Evolutionary conservation across 2,888 invertebrate species (phyloP).

Genomic region (Halictus ligatus): DNA sequence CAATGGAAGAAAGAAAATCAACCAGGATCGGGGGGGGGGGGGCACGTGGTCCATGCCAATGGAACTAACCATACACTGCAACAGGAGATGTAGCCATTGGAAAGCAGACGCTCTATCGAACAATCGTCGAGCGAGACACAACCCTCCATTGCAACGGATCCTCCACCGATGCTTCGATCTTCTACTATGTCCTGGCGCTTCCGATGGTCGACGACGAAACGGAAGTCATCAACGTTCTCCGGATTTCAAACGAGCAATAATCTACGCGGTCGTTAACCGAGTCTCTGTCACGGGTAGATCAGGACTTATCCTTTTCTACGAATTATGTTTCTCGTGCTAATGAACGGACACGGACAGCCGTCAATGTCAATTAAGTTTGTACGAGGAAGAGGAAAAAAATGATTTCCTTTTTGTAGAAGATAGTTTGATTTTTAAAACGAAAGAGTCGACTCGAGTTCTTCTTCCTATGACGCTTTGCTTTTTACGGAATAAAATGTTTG

Average conservation of each 20-base stretch:
- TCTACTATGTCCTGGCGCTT: constrained; percentile 2
- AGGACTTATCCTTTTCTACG: not conserved
- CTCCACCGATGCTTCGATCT: not conserved
- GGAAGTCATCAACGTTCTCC: constrained; percentile 67
- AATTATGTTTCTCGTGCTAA: constrained; percentile 11
- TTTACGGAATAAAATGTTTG: too few species aligned
- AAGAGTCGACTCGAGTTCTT: not conserved
- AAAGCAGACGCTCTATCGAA: constrained; percentile 34
- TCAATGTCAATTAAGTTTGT: not conserved
- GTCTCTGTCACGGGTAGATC: constrained; percentile 24
- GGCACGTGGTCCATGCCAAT: constrained; percentile 48
- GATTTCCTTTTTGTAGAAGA: not conserved
- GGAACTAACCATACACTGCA: constrained; percentile 52
- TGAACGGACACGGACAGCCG: not conserved
- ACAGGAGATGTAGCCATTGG: constrained; percentile 48
- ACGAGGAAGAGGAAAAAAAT: not conserved
- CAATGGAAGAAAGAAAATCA: constrained; percentile 67
- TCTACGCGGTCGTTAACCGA: constrained; percentile 37
- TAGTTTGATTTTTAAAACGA: not conserved
- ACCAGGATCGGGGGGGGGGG: constrained; percentile 51
- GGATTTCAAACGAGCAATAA: constrained; percentile 51
- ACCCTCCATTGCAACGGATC: constrained; percentile 41
- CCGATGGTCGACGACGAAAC: constrained; percentile 29
- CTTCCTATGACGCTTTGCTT: not conserved
- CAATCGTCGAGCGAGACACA: constrained; percentile 34